These are phyloP conservation scores for Tinamus guttatus DNA, from an alignment of 2,113 vertebrate genomes.

Conservation along the genomic window DNA sequence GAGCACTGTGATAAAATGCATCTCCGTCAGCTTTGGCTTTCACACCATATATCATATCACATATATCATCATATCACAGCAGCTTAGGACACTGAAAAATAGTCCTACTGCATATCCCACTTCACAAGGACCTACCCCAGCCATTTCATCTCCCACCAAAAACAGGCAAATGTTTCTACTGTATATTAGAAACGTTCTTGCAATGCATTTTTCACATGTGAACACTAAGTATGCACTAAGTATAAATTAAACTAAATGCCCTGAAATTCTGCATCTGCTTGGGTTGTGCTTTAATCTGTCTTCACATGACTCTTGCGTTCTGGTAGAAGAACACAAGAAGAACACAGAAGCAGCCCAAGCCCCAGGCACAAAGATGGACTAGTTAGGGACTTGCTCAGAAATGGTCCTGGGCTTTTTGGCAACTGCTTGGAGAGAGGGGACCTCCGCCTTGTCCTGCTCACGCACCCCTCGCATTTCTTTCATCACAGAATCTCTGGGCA, in stretches of 20 bases:
- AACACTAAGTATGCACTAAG: neutral
- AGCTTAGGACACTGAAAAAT: accelerated
- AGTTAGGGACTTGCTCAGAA: neutral
- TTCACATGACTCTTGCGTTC: no score
- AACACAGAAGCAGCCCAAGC: no score
- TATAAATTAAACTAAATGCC: accelerated
- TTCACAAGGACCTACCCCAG: neutral
- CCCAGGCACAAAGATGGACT: accelerated
- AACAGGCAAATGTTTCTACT: accelerated
- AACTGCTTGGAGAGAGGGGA: accelerated
- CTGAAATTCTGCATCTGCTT: neutral
- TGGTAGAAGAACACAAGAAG: no score
- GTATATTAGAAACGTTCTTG: neutral
- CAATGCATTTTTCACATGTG: accelerated
- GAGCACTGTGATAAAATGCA: neutral
- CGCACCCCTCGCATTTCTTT: neutral
- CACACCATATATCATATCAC: neutral
- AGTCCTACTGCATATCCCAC: neutral
- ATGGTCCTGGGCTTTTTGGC: no score
- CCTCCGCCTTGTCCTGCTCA: neutral
- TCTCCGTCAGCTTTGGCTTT: neutral
- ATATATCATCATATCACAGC: no score
- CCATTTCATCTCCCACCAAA: neutral
- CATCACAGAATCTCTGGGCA: accelerated
- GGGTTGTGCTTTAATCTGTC: neutral